Percentiles rank a stretch among this genome's conserved stretches.
Evolutionary conservation across 2,888 invertebrate genomes (phyloP).

Genomic region (Epsilonema sp.): DNA sequence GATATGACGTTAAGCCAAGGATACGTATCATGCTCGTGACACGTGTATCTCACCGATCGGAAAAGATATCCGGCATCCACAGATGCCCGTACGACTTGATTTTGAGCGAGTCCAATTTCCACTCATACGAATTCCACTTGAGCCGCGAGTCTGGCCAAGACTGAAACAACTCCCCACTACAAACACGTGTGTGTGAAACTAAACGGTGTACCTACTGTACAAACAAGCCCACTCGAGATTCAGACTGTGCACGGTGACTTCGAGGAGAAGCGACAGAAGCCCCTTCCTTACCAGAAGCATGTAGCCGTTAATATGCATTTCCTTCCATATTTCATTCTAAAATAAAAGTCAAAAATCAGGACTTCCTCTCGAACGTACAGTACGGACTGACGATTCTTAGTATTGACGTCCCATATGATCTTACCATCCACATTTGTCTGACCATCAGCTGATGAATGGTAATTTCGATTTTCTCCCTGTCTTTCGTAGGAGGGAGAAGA

Average conservation of each 20-base stretch:
- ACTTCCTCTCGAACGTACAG: neutral
- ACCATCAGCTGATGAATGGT: neutral
- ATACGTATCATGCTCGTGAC: too few relatives aligned
- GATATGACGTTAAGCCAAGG: neutral
- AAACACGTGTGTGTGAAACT: too few relatives aligned
- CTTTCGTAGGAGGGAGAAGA: conserved; percentile 7
- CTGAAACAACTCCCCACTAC: conserved; percentile 13
- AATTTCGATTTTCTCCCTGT: neutral
- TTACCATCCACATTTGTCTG: conserved; percentile 9
- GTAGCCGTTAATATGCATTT: conserved; percentile 23
- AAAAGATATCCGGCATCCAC: conserved; percentile 21
- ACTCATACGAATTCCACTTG: conserved; percentile 17
- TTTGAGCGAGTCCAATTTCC: conserved; percentile 17
- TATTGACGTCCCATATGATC: too few relatives aligned
- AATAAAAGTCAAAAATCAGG: neutral
- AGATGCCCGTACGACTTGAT: conserved; percentile 17
- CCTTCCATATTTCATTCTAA: conserved; percentile 22
- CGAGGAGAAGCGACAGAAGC: too few relatives aligned
- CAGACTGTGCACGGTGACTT: neutral
- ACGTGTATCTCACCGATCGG: conserved; percentile 14
- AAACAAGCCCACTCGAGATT: too few relatives aligned
- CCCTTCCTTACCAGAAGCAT: conserved; percentile 16
- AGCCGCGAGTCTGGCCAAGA: conserved; percentile 21
- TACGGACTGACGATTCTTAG: neutral
- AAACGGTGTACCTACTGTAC: too few relatives aligned